These are phyloP conservation scores for Diadumene lineata DNA, from an alignment of 92 coral and sea anemone species.

Conservation along the genomic window DNA sequence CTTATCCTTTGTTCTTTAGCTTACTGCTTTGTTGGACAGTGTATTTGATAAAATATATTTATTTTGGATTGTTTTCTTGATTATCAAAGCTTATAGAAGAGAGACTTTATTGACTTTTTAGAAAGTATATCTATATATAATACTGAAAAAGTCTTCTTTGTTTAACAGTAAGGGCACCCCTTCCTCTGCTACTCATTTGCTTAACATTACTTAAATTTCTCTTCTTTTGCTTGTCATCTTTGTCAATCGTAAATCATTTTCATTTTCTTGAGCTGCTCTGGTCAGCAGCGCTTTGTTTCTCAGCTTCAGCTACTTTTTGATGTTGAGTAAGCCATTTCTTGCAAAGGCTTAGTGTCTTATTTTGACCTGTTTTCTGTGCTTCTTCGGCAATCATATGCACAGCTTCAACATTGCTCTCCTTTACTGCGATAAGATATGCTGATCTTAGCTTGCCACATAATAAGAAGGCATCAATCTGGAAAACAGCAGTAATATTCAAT, in stretches of 20 bases:
- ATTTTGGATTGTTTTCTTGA: too few relatives aligned
- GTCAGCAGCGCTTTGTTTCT: not conserved
- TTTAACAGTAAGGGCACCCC: too few relatives aligned
- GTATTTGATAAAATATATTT: too few relatives aligned
- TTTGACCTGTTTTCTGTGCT: conserved; percentile 82
- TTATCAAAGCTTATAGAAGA: too few relatives aligned
- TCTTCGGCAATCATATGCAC: conserved; percentile 76
- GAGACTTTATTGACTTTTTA: too few relatives aligned
- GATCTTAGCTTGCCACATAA: conserved; percentile 88
- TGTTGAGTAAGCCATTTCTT: conserved; percentile 75
- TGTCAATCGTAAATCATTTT: not conserved
- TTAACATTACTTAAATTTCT: too few relatives aligned
- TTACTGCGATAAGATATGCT: conserved; percentile 90
- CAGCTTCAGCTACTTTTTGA: conserved; percentile 22
- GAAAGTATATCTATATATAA: too few relatives aligned
- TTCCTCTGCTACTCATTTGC: too few relatives aligned
- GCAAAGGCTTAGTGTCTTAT: conserved; percentile 82
- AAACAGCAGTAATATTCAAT: too few relatives aligned
- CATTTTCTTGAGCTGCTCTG: not conserved
- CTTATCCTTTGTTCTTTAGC: too few relatives aligned
- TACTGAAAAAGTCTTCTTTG: too few relatives aligned
- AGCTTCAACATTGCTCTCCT: conserved; percentile 78
- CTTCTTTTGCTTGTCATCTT: not conserved
- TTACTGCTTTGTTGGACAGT: too few relatives aligned
- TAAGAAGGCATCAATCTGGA: conserved; percentile 84